Conservation (phyloP, 2,113 vertebrate genomes). For the Zapus hudsonius region DNA sequence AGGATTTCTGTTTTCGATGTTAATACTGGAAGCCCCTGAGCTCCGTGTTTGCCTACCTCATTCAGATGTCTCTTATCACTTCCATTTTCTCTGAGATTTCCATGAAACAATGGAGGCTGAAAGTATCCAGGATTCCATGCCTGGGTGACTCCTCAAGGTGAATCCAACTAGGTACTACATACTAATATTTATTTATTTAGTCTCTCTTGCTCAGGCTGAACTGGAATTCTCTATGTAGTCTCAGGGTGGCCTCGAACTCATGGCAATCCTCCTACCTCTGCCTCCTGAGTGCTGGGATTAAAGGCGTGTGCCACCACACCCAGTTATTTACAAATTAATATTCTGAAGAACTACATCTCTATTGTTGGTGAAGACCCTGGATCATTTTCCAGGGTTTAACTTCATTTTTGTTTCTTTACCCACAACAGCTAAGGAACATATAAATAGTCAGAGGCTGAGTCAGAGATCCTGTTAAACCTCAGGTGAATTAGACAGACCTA, state of each 20-base stretch:
- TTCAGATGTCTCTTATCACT: not conserved
- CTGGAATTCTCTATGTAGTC: no score
- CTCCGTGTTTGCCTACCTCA: not conserved
- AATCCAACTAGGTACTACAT: not conserved
- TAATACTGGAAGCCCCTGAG: constrained; percentile 22
- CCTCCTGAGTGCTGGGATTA: no score
- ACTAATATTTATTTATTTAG: no score
- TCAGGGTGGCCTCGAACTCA: no score
- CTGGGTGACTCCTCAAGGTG: not conserved
- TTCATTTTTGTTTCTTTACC: constrained; percentile 33
- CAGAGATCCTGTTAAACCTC: constrained; percentile 26
- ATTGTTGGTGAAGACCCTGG: constrained; percentile 36
- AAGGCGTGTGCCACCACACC: no score
- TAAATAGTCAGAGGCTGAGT: not conserved
- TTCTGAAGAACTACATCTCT: not conserved
- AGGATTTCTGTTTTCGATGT: constrained; percentile 18
- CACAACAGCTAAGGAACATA: constrained; percentile 7
- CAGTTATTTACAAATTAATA: not conserved
- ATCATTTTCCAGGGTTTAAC: not conserved
- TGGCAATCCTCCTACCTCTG: no score
- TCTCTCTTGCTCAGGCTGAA: no score
- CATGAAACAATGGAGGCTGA: not conserved
- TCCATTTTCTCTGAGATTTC: not conserved
- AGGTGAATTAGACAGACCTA: constrained; percentile 9
- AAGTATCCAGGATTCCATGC: not conserved